A percentile compares a stretch with the other conserved stretches of the same genome.
Evolutionary conservation across 2,888 invertebrate species (phyloP).

Genomic region (Meteorus cinctellus): DNA sequence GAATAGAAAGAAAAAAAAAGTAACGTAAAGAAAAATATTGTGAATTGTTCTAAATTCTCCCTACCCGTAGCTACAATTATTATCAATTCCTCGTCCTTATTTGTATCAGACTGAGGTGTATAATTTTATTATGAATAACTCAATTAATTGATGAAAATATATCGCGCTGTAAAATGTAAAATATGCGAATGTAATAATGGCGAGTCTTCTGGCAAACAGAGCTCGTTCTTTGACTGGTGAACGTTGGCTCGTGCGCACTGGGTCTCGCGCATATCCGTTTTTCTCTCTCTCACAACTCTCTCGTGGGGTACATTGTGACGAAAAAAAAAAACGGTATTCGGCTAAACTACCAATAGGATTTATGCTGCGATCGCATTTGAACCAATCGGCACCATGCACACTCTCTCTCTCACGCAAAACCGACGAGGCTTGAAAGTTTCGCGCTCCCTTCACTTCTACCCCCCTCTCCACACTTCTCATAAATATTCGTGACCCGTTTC

Average conservation of each 20-base stretch:
- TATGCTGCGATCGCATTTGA: not conserved
- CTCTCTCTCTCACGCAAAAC: not conserved
- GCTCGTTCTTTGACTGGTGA: slow-evolving; percentile 61
- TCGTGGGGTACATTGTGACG: not conserved
- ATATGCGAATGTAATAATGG: slow-evolving; percentile 57
- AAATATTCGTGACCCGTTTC: not conserved
- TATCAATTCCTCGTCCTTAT: slow-evolving; percentile 18
- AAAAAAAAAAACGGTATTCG: not conserved
- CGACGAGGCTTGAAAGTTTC: not conserved
- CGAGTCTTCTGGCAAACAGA: slow-evolving; percentile 55
- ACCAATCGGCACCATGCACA: slow-evolving; percentile 16
- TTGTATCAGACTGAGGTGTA: not conserved
- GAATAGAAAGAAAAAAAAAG: not conserved
- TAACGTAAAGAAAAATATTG: not conserved
- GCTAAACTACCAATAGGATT: slow-evolving; percentile 55
- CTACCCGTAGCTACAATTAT: slow-evolving; percentile 26
- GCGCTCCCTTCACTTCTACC: not conserved
- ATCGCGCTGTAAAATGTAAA: slow-evolving; percentile 53
- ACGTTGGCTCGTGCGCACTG: slow-evolving; percentile 55
- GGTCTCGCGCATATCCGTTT: slow-evolving; percentile 57
- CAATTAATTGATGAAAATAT: slow-evolving; percentile 25
- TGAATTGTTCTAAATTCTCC: slow-evolving; percentile 8
- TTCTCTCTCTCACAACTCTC: slow-evolving; percentile 40
- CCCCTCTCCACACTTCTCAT: not conserved
- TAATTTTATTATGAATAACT: slow-evolving; percentile 29